These are phyloP conservation scores for Fratercula arctica DNA, from an alignment of 2,797 vertebrate genomes.

Conservation along the genomic window DNA sequence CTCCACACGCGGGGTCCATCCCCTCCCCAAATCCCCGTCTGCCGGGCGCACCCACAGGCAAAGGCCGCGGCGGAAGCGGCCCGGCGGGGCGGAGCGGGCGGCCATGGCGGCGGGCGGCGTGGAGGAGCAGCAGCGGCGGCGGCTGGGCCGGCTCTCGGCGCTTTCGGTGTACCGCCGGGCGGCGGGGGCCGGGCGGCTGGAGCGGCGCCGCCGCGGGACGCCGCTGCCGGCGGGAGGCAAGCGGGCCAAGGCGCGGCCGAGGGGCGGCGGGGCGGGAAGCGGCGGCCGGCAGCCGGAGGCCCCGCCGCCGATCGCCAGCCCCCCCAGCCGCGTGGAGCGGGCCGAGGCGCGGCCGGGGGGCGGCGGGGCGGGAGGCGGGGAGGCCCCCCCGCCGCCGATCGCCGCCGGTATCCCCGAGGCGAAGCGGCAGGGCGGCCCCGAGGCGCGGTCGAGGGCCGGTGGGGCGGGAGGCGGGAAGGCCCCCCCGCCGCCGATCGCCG, in stretches of 20 bases:
- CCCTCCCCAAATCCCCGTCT: rapidly evolving
- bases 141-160: background rate
- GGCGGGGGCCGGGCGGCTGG: background rate
- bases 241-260: background rate
- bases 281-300: background rate
- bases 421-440: background rate
- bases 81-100: background rate
- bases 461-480: background rate
- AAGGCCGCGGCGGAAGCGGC: background rate
- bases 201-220: background rate
- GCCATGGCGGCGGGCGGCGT: background rate
- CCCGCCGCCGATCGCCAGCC: background rate
- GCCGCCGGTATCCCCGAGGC: background rate
- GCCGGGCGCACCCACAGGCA: background rate
- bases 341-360: background rate
- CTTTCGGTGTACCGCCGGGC: background rate
- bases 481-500: too few species aligned
- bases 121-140: background rate
- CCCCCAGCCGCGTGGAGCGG: background rate
- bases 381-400: too few species aligned
- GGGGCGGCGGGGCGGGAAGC: background rate
- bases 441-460: background rate
- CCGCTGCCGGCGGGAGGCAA: background rate
- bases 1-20: rapidly evolving
- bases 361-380: background rate